These are phyloP conservation scores for Callocephalon fimbriatum DNA, from an alignment of 2,113 vertebrate species.

Conservation along the genomic window DNA sequence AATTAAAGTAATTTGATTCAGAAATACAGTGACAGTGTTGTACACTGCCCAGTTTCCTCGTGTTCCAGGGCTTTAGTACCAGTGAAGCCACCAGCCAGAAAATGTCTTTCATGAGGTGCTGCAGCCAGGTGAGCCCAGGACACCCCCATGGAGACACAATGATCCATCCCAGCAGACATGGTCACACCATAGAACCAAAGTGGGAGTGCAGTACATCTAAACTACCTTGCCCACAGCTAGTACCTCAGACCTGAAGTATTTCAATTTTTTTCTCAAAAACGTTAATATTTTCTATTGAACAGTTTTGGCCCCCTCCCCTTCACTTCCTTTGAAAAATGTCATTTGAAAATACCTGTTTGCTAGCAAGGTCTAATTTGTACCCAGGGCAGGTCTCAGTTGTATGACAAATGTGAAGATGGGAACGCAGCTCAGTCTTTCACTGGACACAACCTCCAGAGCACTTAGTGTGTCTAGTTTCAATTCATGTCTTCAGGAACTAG, in stretches of 20 bases:
- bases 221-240: neutral
- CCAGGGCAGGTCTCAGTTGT: neutral
- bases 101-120: neutral
- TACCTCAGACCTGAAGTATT: neutral
- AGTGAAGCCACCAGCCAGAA: neutral
- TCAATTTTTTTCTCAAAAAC: neutral
- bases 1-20: neutral
- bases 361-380: neutral
- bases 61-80: neutral
- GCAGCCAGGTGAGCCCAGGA: neutral
- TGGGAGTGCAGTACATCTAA: neutral
- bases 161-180: fast-evolving
- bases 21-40: neutral
- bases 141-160: neutral
- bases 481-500: fast-evolving
- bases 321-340: neutral
- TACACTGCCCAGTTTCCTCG: neutral
- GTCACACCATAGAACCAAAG: neutral
- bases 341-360: neutral
- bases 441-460: neutral
- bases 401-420: neutral
- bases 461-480: neutral
- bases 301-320: neutral
- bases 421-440: neutral
- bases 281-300: neutral